phyloP scores from a whole-genome alignment of 2,797 vertebrate species.

The Eulemur mongoz region DNA sequence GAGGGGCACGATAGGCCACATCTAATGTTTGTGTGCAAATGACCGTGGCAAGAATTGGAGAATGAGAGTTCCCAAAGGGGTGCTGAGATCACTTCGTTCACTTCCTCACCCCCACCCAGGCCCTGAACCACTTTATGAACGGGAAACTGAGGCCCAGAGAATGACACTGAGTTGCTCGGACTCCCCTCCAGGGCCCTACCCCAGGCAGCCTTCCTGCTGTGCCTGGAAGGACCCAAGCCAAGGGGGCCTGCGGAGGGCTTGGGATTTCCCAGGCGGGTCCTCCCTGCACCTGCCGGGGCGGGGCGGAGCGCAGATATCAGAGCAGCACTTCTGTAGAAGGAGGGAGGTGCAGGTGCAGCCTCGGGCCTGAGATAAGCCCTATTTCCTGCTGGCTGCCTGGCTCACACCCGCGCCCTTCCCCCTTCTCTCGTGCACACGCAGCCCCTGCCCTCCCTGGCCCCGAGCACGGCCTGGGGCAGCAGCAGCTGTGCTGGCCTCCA shows the following conservation, averaged over 20 bases:
- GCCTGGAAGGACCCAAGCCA: too few species aligned
- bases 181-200: neutral
- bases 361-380: neutral
- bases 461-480: neutral
- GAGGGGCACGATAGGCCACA: neutral
- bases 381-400: neutral
- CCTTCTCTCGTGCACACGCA: neutral
- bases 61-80: too few species aligned
- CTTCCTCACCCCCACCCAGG: neutral
- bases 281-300: too few species aligned
- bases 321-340: neutral
- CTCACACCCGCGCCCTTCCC: neutral
- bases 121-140: neutral
- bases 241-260: neutral
- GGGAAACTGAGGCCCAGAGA: neutral
- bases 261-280: neutral
- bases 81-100: neutral
- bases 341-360: neutral
- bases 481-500: fast-evolving
- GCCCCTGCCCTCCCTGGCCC: fast-evolving
- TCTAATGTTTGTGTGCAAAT: neutral
- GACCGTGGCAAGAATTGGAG: neutral
- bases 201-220: neutral
- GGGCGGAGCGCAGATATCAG: neutral
- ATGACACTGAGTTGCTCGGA: neutral